These are phyloP conservation scores for Hapalemur alaotrensis DNA, from an alignment of 2,797 vertebrate species.

Conservation along the genomic window DNA sequence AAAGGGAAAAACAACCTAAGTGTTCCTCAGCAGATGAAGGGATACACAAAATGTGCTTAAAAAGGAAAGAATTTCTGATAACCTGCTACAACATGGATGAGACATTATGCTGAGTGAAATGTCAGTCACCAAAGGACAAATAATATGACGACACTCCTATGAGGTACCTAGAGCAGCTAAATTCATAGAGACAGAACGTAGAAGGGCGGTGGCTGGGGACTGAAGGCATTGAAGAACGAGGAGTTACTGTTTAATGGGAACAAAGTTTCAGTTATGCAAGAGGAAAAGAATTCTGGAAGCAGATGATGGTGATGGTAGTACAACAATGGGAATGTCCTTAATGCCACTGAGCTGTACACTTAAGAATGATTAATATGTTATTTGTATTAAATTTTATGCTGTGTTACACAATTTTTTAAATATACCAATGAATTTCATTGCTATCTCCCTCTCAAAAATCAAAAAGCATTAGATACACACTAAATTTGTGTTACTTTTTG, in stretches of 20 bases:
- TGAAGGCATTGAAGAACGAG: not conserved
- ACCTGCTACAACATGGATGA: not conserved
- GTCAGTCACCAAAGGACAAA: not conserved
- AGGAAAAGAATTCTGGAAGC: not conserved
- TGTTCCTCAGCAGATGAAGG: not conserved
- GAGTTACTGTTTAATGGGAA: not conserved
- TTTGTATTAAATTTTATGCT: not conserved
- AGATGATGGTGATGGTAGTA: not conserved
- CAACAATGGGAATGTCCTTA: not conserved
- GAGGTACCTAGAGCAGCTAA: not conserved
- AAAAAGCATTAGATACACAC: not conserved
- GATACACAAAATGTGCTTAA: not conserved
- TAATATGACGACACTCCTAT: not conserved
- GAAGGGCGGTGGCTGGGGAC: not conserved
- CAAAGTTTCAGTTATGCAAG: not conserved
- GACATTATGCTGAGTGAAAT: not conserved
- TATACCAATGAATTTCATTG: not conserved
- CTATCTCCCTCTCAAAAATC: not conserved
- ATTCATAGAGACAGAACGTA: not conserved
- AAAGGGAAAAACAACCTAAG: not conserved
- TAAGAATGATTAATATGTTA: not conserved
- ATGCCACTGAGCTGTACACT: not conserved
- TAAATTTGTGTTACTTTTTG: not conserved
- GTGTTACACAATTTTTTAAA: not conserved
- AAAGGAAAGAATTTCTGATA: not conserved